A percentile compares a stretch with the other conserved stretches of the same genome.
phyloP scores from a whole-genome alignment of 2,888 invertebrate genomes.

The Glyphotaelius pellucidus region DNA sequence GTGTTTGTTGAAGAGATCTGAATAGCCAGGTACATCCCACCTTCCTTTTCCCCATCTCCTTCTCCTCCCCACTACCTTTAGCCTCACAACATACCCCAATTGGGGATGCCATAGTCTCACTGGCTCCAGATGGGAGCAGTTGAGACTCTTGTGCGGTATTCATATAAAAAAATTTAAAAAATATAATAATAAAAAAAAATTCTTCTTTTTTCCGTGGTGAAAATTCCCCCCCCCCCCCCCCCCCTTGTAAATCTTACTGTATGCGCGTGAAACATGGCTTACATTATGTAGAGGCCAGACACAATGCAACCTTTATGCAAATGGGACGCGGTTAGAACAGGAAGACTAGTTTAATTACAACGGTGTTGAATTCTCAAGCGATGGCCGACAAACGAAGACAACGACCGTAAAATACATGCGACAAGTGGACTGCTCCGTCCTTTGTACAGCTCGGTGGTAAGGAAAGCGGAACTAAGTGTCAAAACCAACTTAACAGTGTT shows the following conservation, averaged over 20 bases:
- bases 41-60: too few relatives aligned
- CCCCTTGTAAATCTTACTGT: background rate
- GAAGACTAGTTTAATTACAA: background rate
- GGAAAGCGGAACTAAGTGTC: background rate
- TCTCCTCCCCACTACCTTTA: too few relatives aligned
- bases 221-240: background rate
- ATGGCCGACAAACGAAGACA: background rate
- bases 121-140: too few relatives aligned
- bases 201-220: too few relatives aligned
- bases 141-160: too few relatives aligned
- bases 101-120: too few relatives aligned
- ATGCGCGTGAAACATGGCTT: background rate
- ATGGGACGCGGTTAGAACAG: background rate
- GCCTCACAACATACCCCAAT: too few relatives aligned
- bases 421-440: background rate
- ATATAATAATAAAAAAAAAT: too few relatives aligned
- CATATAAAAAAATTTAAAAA: too few relatives aligned
- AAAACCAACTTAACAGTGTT: background rate
- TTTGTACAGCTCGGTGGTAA: background rate
- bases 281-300: background rate
- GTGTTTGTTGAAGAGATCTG: too few relatives aligned
- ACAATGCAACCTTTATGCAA: background rate
- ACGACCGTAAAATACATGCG: background rate
- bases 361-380: background rate
- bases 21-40: too few relatives aligned